Percentiles rank a stretch among this genome's conserved stretches.
Conservation (phyloP, 2,888 invertebrate genomes). For the Phorcus lineatus region DNA sequence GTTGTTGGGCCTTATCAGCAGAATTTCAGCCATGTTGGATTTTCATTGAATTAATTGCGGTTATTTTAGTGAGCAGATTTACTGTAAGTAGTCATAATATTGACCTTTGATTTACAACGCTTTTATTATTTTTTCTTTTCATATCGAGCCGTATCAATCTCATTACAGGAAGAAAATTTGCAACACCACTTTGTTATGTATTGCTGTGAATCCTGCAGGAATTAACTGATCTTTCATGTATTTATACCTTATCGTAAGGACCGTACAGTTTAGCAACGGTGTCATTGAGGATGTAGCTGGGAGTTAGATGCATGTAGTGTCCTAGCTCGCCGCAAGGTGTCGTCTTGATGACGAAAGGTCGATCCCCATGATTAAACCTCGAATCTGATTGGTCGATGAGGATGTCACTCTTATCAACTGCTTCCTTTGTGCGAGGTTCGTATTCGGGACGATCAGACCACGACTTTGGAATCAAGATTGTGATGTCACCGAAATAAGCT, state of each 20-base stretch:
- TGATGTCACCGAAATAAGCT: conserved; percentile 77
- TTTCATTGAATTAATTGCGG: no score
- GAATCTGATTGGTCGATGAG: conserved; percentile 76
- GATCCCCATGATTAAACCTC: neutral
- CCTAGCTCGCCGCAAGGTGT: conserved; percentile 35
- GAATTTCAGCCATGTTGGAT: no score
- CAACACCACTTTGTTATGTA: no score
- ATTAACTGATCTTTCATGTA: no score
- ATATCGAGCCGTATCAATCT: no score
- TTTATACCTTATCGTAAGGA: conserved; percentile 28
- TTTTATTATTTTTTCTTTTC: no score
- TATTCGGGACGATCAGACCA: conserved; percentile 77
- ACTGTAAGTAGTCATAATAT: no score
- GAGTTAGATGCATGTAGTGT: conserved; percentile 34
- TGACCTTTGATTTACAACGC: no score
- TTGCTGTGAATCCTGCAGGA: no score
- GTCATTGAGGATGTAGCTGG: conserved; percentile 39
- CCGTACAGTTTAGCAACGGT: conserved; percentile 28
- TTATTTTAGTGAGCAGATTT: no score
- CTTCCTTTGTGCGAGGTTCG: conserved; percentile 2
- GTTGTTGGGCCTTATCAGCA: no score
- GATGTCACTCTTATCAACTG: conserved; percentile 77
- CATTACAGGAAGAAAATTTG: no score
- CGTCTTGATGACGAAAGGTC: conserved; percentile 24
- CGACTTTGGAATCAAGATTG: conserved; percentile 79